Evolutionary conservation across 2,113 vertebrate species (phyloP), one percentile per base, ranked within the genome.

Genomic region (Mohoua ochrocephala): DNA sequence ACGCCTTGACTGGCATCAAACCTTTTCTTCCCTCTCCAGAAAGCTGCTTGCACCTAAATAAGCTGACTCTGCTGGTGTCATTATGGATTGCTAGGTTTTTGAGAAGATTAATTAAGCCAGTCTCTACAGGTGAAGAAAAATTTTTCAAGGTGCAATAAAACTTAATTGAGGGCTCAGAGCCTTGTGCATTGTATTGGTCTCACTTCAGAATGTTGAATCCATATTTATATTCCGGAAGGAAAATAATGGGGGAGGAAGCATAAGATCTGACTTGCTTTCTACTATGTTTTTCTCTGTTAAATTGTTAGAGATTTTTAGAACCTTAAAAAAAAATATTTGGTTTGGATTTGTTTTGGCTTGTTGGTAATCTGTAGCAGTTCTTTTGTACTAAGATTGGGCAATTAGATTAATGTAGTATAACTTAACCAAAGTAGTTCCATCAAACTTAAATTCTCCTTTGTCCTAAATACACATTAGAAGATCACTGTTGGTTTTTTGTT

Each of bases 181-280:
- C 30, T 45, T 49, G 31, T 86, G 24, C 16, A 13, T 21, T 71
- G 7, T 14, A 19, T 47, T 56, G 17, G 5, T 69, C 17, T 85
- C 13, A 69, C 14, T 27, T 73, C 41, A 86, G 44, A 88, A 56
- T 54, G 14, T 14, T 52, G 39, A 78, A 74, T 81, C 6, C 3
- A 7, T n/a, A 22, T 73, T 85, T 83, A 17, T 41, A 30, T 61
- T 88, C 17, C 20, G 42, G 20, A 54, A 24, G 13, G 10, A 89
- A 64, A 64, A 69, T 44, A 70, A 57, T 1, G 1, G 8, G 13
- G 4, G 6, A 35, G 7, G 6, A 19, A 33, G 2, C 8, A 4
- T 37, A 56, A 69, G 18, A 60, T 52, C 28, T 57, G 37, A 54
- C 42, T 88, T 65, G n/a, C 12, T 85, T 84, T 86, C 30, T 65